These are phyloP conservation scores for Bhutanitis thaidina DNA, from an alignment of 2,888 invertebrate species.

Conservation along the genomic window DNA sequence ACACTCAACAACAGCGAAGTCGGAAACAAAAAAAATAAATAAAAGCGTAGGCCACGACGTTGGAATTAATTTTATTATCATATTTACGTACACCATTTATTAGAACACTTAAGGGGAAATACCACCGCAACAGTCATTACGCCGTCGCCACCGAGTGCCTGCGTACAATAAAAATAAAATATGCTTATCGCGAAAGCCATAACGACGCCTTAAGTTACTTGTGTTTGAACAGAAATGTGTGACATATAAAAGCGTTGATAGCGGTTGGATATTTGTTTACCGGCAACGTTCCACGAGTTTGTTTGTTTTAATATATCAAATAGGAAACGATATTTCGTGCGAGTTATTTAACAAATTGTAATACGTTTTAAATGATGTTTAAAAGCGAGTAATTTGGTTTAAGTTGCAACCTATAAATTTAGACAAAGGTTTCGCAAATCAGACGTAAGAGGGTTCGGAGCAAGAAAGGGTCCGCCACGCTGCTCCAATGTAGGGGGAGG, in stretches of 20 bases:
- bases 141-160: constrained; percentile 39
- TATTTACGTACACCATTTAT: constrained; percentile 35
- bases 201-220: constrained; percentile 42
- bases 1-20: too few relatives aligned
- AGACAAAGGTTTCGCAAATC: too few relatives aligned
- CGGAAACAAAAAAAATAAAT: background rate
- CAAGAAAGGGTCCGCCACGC: too few relatives aligned
- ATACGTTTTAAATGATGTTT: too few relatives aligned
- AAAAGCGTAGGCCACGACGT: constrained; percentile 9
- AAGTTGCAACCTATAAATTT: too few relatives aligned
- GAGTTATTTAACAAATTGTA: background rate
- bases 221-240: constrained; percentile 42
- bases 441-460: too few relatives aligned
- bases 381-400: too few relatives aligned
- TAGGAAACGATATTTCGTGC: background rate
- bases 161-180: constrained; percentile 54
- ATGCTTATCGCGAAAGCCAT: constrained; percentile 44
- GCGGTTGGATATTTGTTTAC: constrained; percentile 19
- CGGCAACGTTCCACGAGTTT: background rate
- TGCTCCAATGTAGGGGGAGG: too few relatives aligned
- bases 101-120: constrained; percentile 42
- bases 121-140: constrained; percentile 41
- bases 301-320: constrained; percentile 14
- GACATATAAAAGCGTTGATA: constrained; percentile 40
- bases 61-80: constrained; percentile 23